A percentile compares a stretch with the other conserved stretches of the same genome.
Evolutionary conservation across 1,140 invertebrate genomes (phyloP).

Genomic region (Rhopalosiphum padi): DNA sequence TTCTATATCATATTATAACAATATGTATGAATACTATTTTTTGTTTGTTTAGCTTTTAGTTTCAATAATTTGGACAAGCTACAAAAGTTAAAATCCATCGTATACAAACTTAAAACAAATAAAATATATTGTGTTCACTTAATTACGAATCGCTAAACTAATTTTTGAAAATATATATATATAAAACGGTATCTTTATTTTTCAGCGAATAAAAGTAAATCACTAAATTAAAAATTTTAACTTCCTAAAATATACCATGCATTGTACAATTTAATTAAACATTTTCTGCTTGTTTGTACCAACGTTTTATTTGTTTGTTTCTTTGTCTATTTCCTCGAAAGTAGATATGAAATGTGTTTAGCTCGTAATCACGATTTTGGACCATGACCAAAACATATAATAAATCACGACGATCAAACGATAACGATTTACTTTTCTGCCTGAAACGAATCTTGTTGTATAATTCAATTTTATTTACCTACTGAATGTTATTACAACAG

Average conservation of each 20-base stretch:
- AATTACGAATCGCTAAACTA: neutral
- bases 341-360: neutral
- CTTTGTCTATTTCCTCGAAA: neutral
- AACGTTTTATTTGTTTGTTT: neutral
- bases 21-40: neutral
- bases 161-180: neutral
- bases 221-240: neutral
- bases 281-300: neutral
- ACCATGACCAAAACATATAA: neutral
- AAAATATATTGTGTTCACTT: neutral
- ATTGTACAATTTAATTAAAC: neutral
- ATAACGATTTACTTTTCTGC: neutral
- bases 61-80: neutral
- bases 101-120: neutral
- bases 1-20: neutral
- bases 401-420: neutral
- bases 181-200: neutral
- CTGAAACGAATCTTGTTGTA: neutral
- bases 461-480: neutral
- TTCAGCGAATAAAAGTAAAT: neutral
- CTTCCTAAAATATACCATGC: neutral
- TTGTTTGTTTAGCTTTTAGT: neutral
- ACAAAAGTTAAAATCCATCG: neutral
- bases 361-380: neutral
- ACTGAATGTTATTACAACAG: neutral